Base-by-base conservation (phyloP, 2,888 invertebrate genomes). In the Proisotoma minuta region DNA sequence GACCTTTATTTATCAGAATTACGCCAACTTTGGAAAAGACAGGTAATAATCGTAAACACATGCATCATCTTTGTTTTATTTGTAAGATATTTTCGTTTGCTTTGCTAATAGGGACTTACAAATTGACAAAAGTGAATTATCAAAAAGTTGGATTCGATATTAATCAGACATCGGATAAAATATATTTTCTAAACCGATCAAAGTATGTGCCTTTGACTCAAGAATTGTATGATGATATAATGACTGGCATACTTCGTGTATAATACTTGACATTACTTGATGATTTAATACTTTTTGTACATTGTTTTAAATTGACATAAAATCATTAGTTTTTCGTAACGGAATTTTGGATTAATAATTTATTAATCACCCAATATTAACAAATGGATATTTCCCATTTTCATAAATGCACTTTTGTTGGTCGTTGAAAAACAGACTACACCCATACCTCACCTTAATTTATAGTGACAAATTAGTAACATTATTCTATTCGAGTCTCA, bases 121-220 rank as follows among this genome's bases (percentile, higher is more conserved):
- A 98, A 79, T 78, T 97, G 71, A 91, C 91, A 79, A 98, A 97
- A 77, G 82, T 86, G 2, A 87, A 90, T 72, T 84, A 96, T 66
- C 89, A 91, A 76, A 82, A 84, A 68, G 90, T 94, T 70, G 93
- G 89, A 1, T 95, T 87, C 77, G 84, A 96, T 73, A 78, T 81
- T 1, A 68, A 51, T 22, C 70, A 70, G 75, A 81, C 88, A 62
- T 82, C 84, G 72, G 92, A 92, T 75, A 83, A 84, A 49, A 77
- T 95, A 39, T 94, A 84, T 80, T 88, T 88, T 78, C 81, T 89
- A 75, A 86, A 54, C 74, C 78, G 79, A 23, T 86, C 86, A 23
- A 80, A 80, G 65, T 96, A 94, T 75, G 81, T 86, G 51, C 82
- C 82, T 0, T 78, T 96, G 15, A 89, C 87, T 0, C 77, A 80